Evolutionary conservation across 1,140 invertebrate genomes (phyloP), one percentile per base, ranked within the genome.

Genomic region (Propsilocerus akamusi): DNA sequence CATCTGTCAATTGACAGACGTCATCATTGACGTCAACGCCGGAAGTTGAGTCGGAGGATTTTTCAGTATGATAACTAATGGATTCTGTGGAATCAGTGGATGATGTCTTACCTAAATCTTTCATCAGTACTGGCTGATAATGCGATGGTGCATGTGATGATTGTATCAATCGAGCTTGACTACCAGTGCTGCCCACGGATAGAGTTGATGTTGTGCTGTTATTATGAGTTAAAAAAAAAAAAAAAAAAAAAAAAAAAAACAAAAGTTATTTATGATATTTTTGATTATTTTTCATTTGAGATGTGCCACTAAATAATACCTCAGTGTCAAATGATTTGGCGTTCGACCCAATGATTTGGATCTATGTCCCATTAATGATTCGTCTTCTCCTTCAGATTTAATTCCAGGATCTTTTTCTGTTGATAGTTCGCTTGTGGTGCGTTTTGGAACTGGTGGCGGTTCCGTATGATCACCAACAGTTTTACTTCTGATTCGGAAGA

Each of bases 121-220:
- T 83, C 57, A 83, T 78, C 63, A 78, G 77, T 51, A 81, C 77
- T 23, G 86, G 86, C 55, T 89, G 85, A 68, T 90, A 91, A 59
- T 82, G 86, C 56, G 86, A 79, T 37, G 90, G 90, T 58, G 89
- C 85, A 67, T 92, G 86, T 53, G 89, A 93, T 51, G 88, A 87
- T 68, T 93, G 89, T 61, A 94, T 92, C 53, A 95, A 76, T 58
- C 86, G 79, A 17, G 91, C 91, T 65, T 94, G 89, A 61, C 85
- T 90, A 56, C 89, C 87, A 41, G 87, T 93, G 65, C 88, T 93
- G 56, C 90, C 88, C 52, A 89, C 88, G 53, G 89, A 93, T 61
- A 92, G 77, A 10, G 91, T 94, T 51, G 89, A 94, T 52, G 88
- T 89, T 55, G 89, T 93, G 71, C 87, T 85, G 67, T 46, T 57